Conservation (phyloP, 2,113 vertebrate genomes). For the Tragelaphus imberbis region DNA sequence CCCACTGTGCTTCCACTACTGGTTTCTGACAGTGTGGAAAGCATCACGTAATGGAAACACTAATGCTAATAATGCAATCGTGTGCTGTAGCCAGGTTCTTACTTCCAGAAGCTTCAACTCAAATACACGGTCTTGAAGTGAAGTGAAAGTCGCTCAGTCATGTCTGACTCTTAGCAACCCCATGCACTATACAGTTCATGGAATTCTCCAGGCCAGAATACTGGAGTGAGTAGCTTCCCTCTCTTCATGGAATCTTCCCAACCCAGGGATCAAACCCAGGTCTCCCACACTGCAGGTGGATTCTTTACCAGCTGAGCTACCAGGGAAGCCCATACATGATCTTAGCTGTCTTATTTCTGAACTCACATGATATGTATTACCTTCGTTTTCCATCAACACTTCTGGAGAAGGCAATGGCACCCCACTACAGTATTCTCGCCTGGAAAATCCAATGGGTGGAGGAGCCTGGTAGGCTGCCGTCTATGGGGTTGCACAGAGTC, state of each 20-base stretch:
- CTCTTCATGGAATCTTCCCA: neutral
- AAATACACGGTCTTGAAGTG: neutral
- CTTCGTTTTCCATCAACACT: neutral
- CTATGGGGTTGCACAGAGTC: neutral
- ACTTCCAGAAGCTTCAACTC: neutral
- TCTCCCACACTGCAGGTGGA: neutral
- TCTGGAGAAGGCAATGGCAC: neutral
- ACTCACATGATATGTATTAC: neutral
- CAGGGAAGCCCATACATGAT: neutral
- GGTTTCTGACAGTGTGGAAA: neutral
- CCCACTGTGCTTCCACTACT: neutral
- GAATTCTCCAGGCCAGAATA: neutral
- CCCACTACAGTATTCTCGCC: neutral
- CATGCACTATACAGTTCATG: too few species aligned
- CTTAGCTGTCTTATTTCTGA: neutral
- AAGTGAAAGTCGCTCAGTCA: neutral
- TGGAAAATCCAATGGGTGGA: neutral
- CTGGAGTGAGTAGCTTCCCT: neutral
- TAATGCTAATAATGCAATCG: neutral
- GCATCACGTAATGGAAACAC: neutral
- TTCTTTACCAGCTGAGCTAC: neutral
- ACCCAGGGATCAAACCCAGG: neutral
- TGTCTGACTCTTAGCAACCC: neutral
- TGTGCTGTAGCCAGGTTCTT: neutral
- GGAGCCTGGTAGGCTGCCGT: neutral